Evolutionary conservation across 1,140 invertebrate species (phyloP).

Genomic region (Cyrtorhinus lividipennis): DNA sequence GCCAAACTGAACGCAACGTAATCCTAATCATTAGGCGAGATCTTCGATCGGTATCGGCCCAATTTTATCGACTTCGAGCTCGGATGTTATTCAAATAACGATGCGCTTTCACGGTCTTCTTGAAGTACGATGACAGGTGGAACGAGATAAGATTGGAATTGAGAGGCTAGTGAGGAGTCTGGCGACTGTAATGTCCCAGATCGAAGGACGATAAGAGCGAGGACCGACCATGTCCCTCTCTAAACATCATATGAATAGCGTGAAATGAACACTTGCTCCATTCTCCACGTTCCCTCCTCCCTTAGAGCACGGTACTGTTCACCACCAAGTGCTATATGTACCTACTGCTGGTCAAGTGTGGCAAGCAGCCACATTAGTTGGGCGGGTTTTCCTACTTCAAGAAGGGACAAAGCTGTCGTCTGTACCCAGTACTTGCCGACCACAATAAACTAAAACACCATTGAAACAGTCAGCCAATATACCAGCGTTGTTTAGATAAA

Average conservation of each 20-base stretch:
- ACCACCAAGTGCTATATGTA: background rate
- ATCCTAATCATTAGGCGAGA: too few relatives aligned
- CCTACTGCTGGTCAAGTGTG: background rate
- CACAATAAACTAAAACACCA: slow-evolving; percentile 9
- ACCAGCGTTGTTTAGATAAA: slow-evolving; percentile 2
- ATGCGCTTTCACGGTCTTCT: background rate
- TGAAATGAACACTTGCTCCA: background rate
- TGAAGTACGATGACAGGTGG: background rate
- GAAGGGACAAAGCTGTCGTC: slow-evolving; percentile 3
- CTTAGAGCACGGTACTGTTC: background rate
- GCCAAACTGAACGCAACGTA: too few relatives aligned
- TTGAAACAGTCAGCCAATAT: background rate
- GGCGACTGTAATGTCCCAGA: background rate
- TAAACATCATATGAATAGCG: background rate
- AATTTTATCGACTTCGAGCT: background rate
- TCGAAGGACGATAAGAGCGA: background rate
- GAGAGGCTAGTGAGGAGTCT: background rate
- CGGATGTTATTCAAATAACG: background rate
- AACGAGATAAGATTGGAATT: background rate
- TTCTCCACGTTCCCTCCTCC: background rate
- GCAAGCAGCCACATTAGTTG: background rate
- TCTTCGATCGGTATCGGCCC: background rate
- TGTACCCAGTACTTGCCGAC: background rate
- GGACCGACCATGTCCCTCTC: background rate
- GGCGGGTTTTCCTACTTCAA: background rate